A percentile compares a stretch with the other conserved stretches of the same genome.
phyloP scores from a whole-genome alignment of 1,140 invertebrate genomes.

The Drosophila biarmipes region DNA sequence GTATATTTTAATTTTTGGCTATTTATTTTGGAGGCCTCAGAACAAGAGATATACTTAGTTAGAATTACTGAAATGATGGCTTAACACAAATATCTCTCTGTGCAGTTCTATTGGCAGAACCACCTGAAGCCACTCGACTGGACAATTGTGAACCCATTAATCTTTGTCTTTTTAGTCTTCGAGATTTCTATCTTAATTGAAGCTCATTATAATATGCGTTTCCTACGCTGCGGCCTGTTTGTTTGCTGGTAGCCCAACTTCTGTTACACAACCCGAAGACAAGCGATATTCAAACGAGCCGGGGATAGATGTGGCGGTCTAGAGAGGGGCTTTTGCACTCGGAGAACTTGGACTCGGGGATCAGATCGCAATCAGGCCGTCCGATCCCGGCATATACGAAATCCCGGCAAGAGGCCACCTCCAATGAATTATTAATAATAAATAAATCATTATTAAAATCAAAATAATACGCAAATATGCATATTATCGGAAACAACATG shows the following conservation, averaged over 20 bases:
- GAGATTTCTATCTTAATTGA: conserved; percentile 81
- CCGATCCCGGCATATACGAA: conserved; percentile 45
- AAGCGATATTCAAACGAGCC: conserved; percentile 22
- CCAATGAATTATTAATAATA: conserved; percentile 84
- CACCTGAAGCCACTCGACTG: conserved; percentile 61
- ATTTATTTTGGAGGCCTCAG: neutral
- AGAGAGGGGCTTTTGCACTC: conserved; percentile 61
- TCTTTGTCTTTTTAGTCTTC: conserved; percentile 77
- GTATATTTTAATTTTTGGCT: neutral
- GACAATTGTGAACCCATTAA: conserved; percentile 78
- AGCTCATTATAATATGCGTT: conserved; percentile 82
- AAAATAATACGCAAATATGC: conserved; percentile 83
- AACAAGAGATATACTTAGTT: neutral
- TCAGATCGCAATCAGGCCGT: conserved; percentile 71
- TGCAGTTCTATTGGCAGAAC: conserved; percentile 40
- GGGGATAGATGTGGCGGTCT: neutral
- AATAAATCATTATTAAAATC: conserved; percentile 84
- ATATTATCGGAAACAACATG: conserved; percentile 69
- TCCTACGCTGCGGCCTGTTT: conserved; percentile 54
- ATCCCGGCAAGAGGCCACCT: conserved; percentile 68
- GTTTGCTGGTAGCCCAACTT: conserved; percentile 39
- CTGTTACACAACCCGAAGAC: conserved; percentile 53
- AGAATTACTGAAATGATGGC: neutral
- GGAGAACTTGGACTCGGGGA: conserved; percentile 25
- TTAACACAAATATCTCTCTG: conserved; percentile 7